Base-by-base conservation (phyloP, 2,113 vertebrate species). In the Beaufortia kweichowensis region DNA sequence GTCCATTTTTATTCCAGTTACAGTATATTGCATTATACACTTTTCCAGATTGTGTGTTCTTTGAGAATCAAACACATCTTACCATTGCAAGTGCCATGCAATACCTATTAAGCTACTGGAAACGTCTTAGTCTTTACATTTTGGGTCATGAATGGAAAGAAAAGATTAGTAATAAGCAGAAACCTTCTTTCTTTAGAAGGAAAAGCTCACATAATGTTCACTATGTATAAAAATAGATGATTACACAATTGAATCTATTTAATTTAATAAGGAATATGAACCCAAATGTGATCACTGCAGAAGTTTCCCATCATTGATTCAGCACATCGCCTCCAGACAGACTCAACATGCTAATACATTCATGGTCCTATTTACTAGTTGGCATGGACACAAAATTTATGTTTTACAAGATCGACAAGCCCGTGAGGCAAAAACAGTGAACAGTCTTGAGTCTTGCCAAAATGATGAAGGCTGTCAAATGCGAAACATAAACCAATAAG, bases 311-410 rank as follows among this genome's bases (percentile, higher is more conserved):
- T n/a, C 48, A 53, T 53, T 21, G 48, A 53, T 53, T 53, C 48
- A 21, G 19, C 19, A 53, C 0, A 53, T 7, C 46, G 56, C 29
- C 57, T 28, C 8, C 10, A 31, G 39, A 61, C 70, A 29, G 56
- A 46, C 53, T 74, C 76, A 61, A 78, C n/a, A 78, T 78, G 33
- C 33, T 74, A 48, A 81, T 81, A 66, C 55, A 78, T 81, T 81
- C 41, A 61, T 43, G 29, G 31, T 35, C 43, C 57, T 78, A 41
- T 77, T 81, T 82, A 61, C 33, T n/a, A 68, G 33, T 59, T 78
- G 80, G 80, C 75, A 68, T 43, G 26, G 56, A 31, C 63, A 59
- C 60, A 71, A 48, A 53, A 78, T 55, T 53, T 48, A 75, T 75
- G 64, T 69, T 73, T 48, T 55, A 77, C 61, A 72, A 73, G 60